Evolutionary conservation across 2,797 vertebrate species (phyloP), one percentile per base, ranked within the genome.

Genomic region (Rhinichthys osculus): DNA sequence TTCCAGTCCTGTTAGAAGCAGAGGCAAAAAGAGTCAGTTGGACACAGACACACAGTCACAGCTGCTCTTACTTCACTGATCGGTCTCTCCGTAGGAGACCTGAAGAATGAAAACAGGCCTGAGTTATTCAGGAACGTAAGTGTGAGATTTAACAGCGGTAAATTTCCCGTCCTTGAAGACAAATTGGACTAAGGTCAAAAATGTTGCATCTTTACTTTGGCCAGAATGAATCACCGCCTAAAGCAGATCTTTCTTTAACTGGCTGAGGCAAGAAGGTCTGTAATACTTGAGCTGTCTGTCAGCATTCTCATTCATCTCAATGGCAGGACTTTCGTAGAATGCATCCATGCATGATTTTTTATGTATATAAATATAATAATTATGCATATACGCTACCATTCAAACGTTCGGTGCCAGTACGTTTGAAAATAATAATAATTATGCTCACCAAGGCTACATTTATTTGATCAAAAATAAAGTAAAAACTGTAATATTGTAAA

Each of bases 71-170:
- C 54, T 57, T 76, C 50, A 64, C 50, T 62, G 10, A 81, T 38
- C 70, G 44, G 66, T 54, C 38, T 76, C 81, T 86, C 35, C 0
- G 69, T 30, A 8, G 42, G 64, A 77, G 54, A 85, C 17, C 71
- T 66, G 69, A 50, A 64, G 42, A 73, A 81, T n/a, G 7, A 84
- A 83, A 84, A 79, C 62, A 54, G 57, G 42, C 67, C 38, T 72
- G 52, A 59, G 50, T 82, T 73, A 57, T 73, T 74, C 66, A 57
- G 67, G 64, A 85, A 87, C 42, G 76, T 50, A 66, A 84, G 67
- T 85, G 71, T 73, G 52, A 82, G 30, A 52, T 86, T 74, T 85
- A 77, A 79, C 30, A 19, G 8, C 19, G 23, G 44, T 66, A 80
- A 66, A 64, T 86, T 83, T 84, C 66, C 50, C 71, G 30, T 77